A percentile compares a stretch with the other conserved stretches of the same genome.
phyloP scores from a whole-genome alignment of 2,797 vertebrate species.

The Paramormyrops hopkinsi region DNA sequence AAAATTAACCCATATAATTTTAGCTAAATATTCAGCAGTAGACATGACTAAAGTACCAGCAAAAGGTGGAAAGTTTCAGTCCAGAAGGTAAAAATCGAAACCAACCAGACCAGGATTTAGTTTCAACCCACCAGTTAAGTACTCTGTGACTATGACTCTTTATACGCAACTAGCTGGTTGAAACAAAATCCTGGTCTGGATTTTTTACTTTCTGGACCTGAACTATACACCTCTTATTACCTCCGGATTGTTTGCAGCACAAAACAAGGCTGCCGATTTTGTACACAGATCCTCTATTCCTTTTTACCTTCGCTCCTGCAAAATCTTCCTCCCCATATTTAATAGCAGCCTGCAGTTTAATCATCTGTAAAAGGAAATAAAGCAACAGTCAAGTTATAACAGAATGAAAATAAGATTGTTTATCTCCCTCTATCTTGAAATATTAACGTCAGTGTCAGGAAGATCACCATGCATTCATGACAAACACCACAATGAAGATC shows the following conservation, averaged over 20 bases:
- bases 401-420: not conserved
- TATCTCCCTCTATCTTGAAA: not conserved
- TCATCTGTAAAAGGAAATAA: slow-evolving; percentile 54
- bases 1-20: not conserved
- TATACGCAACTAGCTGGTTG: not conserved
- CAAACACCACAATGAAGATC: not conserved
- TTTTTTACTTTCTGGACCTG: not conserved
- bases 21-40: not conserved
- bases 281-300: not conserved
- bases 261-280: not conserved
- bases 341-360: slow-evolving; percentile 77
- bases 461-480: not conserved
- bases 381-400: not conserved
- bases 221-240: not conserved
- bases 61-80: too few species aligned
- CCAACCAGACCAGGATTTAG: not conserved
- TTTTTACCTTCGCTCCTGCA: slow-evolving; percentile 69
- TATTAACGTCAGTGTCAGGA: not conserved
- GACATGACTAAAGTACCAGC: not conserved
- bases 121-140: not conserved
- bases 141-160: not conserved
- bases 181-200: not conserved
- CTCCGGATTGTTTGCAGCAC: not conserved
- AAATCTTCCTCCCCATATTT: slow-evolving; percentile 88
- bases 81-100: not conserved